A percentile compares a stretch with the other conserved stretches of the same genome.
These are phyloP conservation scores for Luidia sarsii DNA, from an alignment of 53 echinoderm and acorn worm species.

Conservation along the genomic window DNA sequence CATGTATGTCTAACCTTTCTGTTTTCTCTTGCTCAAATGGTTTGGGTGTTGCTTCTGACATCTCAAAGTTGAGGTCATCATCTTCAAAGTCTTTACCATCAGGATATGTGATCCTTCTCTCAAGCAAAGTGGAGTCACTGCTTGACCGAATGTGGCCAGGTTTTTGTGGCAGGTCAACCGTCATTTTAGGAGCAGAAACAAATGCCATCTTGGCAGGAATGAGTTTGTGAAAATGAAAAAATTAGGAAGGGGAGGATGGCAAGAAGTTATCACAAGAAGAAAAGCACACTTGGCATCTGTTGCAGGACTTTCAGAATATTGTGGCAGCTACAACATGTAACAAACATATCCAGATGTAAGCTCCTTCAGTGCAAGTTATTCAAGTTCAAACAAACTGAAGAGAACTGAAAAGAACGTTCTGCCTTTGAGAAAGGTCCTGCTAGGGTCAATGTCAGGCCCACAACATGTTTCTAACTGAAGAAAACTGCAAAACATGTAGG, in stretches of 20 bases:
- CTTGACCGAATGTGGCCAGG: slow-evolving; percentile 27
- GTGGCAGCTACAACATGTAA: too few species aligned
- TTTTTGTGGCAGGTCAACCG: slow-evolving; percentile 17
- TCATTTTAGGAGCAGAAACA: background rate
- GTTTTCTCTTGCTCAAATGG: slow-evolving; percentile 15
- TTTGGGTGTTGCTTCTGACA: background rate
- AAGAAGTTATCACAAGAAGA: background rate
- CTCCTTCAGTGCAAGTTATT: too few species aligned
- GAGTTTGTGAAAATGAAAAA: background rate
- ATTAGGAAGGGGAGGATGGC: background rate
- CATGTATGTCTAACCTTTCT: slow-evolving; percentile 20
- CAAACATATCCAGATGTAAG: too few species aligned
- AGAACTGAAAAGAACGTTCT: too few species aligned
- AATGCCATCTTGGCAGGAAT: background rate
- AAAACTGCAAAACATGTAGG: too few species aligned
- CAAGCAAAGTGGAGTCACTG: slow-evolving; percentile 39
- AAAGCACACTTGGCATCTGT: background rate
- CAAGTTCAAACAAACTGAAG: too few species aligned
- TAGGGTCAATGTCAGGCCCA: too few species aligned
- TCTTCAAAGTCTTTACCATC: slow-evolving; percentile 19
- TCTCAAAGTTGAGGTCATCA: background rate
- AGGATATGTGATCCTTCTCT: slow-evolving; percentile 4
- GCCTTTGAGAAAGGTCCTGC: too few species aligned
- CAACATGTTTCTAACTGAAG: too few species aligned
- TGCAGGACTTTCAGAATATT: too few species aligned